These are phyloP conservation scores for Pentamera pediparva DNA, from an alignment of 53 echinoderm and acorn worm genomes.

Conservation along the genomic window DNA sequence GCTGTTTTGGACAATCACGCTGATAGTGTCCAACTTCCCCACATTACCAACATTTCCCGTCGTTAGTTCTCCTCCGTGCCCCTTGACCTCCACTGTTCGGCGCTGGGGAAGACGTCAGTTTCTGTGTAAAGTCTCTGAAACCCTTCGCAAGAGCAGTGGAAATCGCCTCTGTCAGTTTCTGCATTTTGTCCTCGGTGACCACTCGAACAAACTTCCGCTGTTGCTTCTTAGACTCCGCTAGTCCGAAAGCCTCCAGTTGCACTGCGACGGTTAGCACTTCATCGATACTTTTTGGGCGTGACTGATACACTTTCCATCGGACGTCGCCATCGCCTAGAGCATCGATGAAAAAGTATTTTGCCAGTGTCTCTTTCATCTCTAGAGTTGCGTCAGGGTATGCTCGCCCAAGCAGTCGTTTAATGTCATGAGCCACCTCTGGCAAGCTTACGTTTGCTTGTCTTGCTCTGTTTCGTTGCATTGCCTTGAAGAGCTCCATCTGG, in stretches of 20 bases:
- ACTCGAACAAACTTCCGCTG: neutral
- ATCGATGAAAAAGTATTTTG: constrained; percentile 48
- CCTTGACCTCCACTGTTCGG: neutral
- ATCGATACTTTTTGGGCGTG: constrained; percentile 15
- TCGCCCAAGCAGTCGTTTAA: constrained; percentile 20
- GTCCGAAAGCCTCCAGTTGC: constrained; percentile 39
- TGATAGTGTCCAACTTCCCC: constrained; percentile 4
- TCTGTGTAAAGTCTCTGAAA: neutral
- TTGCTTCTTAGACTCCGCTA: constrained; percentile 11
- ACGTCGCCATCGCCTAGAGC: constrained; percentile 38
- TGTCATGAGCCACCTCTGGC: constrained; percentile 29
- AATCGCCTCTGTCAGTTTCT: neutral
- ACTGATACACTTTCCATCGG: constrained; percentile 34
- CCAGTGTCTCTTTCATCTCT: constrained; percentile 35
- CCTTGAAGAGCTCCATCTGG: constrained; percentile 39
- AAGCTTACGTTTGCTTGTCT: constrained; percentile 28
- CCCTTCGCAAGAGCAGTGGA: neutral
- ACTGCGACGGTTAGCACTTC: constrained; percentile 46
- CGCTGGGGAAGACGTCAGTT: neutral
- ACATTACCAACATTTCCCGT: constrained; percentile 14
- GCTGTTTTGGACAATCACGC: constrained; percentile 3
- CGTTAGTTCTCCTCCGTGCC: neutral
- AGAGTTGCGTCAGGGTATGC: constrained; percentile 39
- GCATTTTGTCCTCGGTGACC: neutral
- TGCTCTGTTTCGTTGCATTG: constrained; percentile 27